Percentiles rank a stretch among this genome's conserved stretches.
These are phyloP conservation scores for Pituophis catenifer DNA, from an alignment of 2,113 vertebrate genomes.

Conservation along the genomic window DNA sequence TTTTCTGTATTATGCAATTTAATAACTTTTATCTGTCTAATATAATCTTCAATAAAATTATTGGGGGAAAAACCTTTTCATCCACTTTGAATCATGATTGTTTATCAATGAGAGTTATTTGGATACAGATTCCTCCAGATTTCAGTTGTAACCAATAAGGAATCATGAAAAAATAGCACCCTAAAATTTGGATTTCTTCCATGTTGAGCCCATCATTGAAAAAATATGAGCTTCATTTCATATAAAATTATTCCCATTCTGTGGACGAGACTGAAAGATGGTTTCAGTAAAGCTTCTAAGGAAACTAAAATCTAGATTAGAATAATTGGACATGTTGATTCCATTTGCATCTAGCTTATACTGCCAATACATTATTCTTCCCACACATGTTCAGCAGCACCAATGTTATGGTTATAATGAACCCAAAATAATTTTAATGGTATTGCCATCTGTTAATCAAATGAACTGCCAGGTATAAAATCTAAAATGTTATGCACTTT, in stretches of 20 bases:
- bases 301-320: conserved; percentile 3
- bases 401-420: neutral
- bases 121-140: neutral
- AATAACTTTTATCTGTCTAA: neutral
- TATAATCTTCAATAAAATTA: neutral
- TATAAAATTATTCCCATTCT: neutral
- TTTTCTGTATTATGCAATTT: neutral
- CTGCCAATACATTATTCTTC: neutral
- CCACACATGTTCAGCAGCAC: neutral
- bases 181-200: neutral
- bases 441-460: neutral
- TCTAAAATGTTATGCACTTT: neutral
- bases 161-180: neutral
- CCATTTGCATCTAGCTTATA: neutral
- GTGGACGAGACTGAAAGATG: neutral
- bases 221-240: neutral
- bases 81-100: neutral
- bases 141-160: neutral
- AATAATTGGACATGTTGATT: neutral
- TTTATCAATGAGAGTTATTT: neutral
- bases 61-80: neutral
- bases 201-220: neutral
- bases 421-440: neutral
- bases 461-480: neutral
- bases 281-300: conserved; percentile 12